These are phyloP conservation scores for Minunthozetes semirufus DNA, from an alignment of 2,888 invertebrate species.

Conservation along the genomic window DNA sequence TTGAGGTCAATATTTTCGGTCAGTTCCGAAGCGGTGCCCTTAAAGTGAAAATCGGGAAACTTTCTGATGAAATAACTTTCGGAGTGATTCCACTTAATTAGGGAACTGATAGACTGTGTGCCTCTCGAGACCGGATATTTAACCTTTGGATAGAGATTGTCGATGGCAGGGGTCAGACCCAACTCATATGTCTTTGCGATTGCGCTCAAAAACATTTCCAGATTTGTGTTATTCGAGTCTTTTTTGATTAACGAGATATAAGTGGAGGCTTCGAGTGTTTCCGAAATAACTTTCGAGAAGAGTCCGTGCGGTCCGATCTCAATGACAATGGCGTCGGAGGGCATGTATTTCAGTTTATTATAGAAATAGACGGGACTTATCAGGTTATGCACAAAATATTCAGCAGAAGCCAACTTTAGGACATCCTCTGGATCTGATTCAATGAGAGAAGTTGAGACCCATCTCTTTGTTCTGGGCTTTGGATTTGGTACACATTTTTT, in stretches of 20 bases:
- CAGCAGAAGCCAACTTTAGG: constrained; percentile 69
- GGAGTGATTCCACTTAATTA: constrained; percentile 82
- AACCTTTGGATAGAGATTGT: constrained; percentile 60
- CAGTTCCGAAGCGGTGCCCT: constrained; percentile 19
- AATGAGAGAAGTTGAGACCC: constrained; percentile 90
- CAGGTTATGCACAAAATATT: constrained; percentile 93
- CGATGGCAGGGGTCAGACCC: constrained; percentile 68
- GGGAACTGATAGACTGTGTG: constrained; percentile 79
- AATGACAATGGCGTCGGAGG: constrained; percentile 76
- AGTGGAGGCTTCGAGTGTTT: constrained; percentile 54
- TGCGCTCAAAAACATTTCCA: constrained; percentile 58
- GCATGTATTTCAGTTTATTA: constrained; percentile 74
- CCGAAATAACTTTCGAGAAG: constrained; percentile 75
- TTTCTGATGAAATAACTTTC: constrained; percentile 48
- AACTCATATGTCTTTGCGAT: constrained; percentile 68
- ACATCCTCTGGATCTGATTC: constrained; percentile 72
- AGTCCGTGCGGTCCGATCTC: constrained; percentile 93
- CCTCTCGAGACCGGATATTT: constrained; percentile 71
- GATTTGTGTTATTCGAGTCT: constrained; percentile 59
- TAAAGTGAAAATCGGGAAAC: constrained; percentile 31
- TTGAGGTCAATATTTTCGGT: constrained; percentile 53
- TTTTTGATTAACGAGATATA: constrained; percentile 80
- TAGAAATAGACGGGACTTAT: constrained; percentile 87
- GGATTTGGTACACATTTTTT: constrained; percentile 72
- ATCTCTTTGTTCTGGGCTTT: constrained; percentile 67